Conservation (phyloP, 2,888 invertebrate species). For the Limnephilus lunatus region DNA sequence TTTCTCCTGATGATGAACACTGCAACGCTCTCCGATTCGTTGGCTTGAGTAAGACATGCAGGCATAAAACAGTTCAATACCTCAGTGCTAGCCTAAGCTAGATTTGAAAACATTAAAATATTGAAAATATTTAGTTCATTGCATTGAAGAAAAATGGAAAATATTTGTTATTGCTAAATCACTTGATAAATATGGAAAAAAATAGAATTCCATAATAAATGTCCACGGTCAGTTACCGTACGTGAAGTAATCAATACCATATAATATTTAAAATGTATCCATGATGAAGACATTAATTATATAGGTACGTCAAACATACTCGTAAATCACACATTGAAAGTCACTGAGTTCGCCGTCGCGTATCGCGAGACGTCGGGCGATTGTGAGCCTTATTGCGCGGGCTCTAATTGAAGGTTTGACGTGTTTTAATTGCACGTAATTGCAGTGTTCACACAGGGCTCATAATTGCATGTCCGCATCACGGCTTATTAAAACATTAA, state of each 20-base stretch:
- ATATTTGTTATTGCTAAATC: not conserved
- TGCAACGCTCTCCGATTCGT: no score
- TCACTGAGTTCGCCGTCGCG: slow-evolving; percentile 16
- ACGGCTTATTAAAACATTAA: slow-evolving; percentile 62
- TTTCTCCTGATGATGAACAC: no score
- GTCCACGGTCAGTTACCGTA: not conserved
- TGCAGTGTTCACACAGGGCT: slow-evolving; percentile 54
- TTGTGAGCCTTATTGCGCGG: slow-evolving; percentile 54
- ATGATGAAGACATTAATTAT: not conserved
- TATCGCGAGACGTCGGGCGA: slow-evolving; percentile 48
- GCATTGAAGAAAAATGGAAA: not conserved
- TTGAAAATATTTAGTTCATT: not conserved
- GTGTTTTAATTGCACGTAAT: slow-evolving; percentile 62
- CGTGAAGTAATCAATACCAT: not conserved
- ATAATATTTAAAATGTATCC: not conserved
- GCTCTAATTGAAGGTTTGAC: slow-evolving; percentile 58
- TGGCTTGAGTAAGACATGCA: no score
- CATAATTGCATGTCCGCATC: slow-evolving; percentile 59
- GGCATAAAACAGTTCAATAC: no score
- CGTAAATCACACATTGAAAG: slow-evolving; percentile 16
- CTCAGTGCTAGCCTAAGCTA: no score
- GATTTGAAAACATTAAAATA: no score
- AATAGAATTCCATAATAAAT: not conserved
- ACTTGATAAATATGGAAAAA: not conserved
- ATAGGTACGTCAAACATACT: slow-evolving; percentile 6